Evolutionary conservation across 1,140 invertebrate species (phyloP).

Genomic region (Leptestheria dahalacensis): DNA sequence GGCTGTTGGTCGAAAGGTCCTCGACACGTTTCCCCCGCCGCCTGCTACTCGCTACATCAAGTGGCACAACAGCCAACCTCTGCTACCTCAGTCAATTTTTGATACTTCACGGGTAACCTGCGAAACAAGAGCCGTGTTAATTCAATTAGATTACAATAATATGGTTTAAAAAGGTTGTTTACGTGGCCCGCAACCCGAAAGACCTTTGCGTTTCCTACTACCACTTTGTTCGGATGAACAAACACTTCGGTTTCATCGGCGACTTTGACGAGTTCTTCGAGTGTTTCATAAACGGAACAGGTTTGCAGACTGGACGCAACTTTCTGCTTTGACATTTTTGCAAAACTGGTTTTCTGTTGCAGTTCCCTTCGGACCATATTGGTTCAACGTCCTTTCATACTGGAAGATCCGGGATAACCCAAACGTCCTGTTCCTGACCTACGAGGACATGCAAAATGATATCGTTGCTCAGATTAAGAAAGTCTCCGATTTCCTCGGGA

Average conservation of each 20-base stretch:
- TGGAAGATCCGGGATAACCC: constrained; percentile 9
- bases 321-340: no score
- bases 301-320: constrained; percentile 25
- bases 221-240: constrained; percentile 51
- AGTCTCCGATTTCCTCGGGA: constrained; percentile 5
- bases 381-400: constrained; percentile 13
- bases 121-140: not conserved
- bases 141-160: not conserved
- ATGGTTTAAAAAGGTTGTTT: constrained; percentile 52
- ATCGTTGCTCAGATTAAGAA: not conserved
- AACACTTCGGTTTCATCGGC: constrained; percentile 47
- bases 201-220: constrained; percentile 85
- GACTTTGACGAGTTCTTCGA: constrained; percentile 66
- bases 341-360: no score
- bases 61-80: constrained; percentile 6
- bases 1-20: constrained; percentile 4
- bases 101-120: constrained; percentile 8
- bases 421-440: constrained; percentile 7
- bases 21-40: constrained; percentile 6
- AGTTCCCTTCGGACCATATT: constrained; percentile 15
- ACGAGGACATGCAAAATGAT: constrained; percentile 11
- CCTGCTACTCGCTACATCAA: constrained; percentile 10
- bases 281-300: constrained; percentile 51
- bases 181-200: constrained; percentile 81
- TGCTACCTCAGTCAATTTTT: constrained; percentile 7